Evolutionary conservation across 2,888 invertebrate genomes (phyloP), one percentile per base, ranked within the genome.

Genomic region (Sphecodes monilicornis): DNA sequence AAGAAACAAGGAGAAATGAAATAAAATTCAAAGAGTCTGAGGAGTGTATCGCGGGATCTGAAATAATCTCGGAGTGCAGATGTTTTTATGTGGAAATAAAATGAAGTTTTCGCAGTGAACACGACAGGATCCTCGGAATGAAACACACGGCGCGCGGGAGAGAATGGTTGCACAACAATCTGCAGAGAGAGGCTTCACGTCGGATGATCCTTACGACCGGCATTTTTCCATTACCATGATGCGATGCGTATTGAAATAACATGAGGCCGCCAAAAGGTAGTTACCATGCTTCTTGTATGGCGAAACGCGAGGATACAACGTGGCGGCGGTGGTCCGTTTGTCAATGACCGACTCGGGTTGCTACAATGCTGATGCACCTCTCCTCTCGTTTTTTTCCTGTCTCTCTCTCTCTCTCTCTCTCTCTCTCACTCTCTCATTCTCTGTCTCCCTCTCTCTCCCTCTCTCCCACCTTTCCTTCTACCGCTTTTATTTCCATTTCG

Each of bases 161-260:
- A 39, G 70, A 78, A 76, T 78, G 50, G 50, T 41, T 5, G 26
- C 26, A 73, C 70, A 73, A 76, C 76, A 73, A 73, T 73, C 76
- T 41, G 72, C 39, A 78, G 43, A 81, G 26, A 74, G 26, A 66
- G 57, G 43, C 50, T 43, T 22, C 66, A 0, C 36, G 50, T 13
- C 66, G 66, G 60, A 72, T 73, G 85, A 82, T 85, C 81, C 83
- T 89, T 88, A 88, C 82, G 79, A 89, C 43, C 78, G 68, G 76
- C 70, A 86, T 87, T 90, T 90, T 91, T 88, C 87, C 89, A 90
- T 91, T 87, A 89, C 85, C 86, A 77, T 90, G 88, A 90, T 87
- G 85, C 83, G 82, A 86, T 85, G 87, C 79, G 85, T 86, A 88
- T 88, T 85, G 87, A 88, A 91, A 86, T 88, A 85, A 86, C 85